These are phyloP conservation scores for Liopterus haemorrhoidalis DNA, from an alignment of 2,888 invertebrate species.

Conservation along the genomic window DNA sequence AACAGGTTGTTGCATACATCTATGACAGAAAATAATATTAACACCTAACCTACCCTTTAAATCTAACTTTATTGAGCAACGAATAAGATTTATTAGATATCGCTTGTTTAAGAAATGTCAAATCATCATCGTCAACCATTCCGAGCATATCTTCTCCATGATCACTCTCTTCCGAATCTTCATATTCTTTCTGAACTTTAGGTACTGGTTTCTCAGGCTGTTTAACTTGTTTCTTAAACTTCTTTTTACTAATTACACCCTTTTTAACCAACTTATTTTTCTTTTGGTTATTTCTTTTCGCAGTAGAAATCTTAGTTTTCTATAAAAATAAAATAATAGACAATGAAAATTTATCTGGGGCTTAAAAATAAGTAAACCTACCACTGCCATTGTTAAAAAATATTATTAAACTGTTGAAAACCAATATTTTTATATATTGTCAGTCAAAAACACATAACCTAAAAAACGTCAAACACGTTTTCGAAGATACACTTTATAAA, in stretches of 20 bases:
- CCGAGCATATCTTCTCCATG: slow-evolving; percentile 50
- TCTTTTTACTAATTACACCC: slow-evolving; percentile 40
- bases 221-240: slow-evolving; percentile 29
- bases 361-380: slow-evolving; percentile 6
- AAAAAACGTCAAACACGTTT: slow-evolving; percentile 9
- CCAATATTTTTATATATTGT: slow-evolving; percentile 10
- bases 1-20: too few species aligned
- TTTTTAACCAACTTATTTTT: slow-evolving; percentile 42
- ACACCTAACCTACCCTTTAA: slow-evolving; percentile 36
- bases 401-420: slow-evolving; percentile 2
- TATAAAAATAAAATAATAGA: slow-evolving; percentile 22
- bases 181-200: slow-evolving; percentile 27
- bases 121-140: slow-evolving; percentile 54
- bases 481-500: too few species aligned
- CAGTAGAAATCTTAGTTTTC: slow-evolving; percentile 43
- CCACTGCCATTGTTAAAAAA: slow-evolving; percentile 20
- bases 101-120: slow-evolving; percentile 48
- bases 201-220: slow-evolving; percentile 25
- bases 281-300: slow-evolving; percentile 44
- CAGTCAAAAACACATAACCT: slow-evolving; percentile 9
- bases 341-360: background rate
- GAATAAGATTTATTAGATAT: slow-evolving; percentile 47
- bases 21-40: too few species aligned
- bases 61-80: slow-evolving; percentile 45
- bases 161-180: slow-evolving; percentile 47